phyloP scores from a whole-genome alignment of 2,113 vertebrate species.

The Axis porcinus region DNA sequence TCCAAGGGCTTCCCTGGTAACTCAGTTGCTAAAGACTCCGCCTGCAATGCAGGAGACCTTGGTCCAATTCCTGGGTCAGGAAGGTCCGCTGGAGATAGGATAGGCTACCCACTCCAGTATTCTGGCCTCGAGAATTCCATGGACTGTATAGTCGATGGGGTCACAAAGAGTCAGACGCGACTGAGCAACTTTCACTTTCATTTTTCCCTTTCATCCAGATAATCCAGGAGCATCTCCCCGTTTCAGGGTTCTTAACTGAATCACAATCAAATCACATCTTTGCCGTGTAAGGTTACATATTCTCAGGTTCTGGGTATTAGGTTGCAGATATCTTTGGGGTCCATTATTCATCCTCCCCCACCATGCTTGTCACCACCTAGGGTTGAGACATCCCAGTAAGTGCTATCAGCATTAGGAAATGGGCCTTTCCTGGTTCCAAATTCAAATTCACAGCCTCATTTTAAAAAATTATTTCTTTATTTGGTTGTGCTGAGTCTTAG shows the following conservation, averaged over 20 bases:
- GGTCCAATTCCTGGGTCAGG: background rate
- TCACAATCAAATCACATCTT: background rate
- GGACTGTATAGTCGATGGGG: background rate
- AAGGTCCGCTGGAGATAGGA: background rate
- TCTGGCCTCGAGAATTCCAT: background rate
- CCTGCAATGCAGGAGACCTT: background rate
- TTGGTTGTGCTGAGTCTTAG: background rate
- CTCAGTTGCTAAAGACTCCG: background rate
- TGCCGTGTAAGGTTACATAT: background rate
- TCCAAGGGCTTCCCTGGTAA: background rate
- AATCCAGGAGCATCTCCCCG: rapidly evolving
- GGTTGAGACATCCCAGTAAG: background rate
- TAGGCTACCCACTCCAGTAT: background rate
- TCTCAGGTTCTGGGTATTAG: background rate
- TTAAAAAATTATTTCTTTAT: background rate
- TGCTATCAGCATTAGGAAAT: background rate
- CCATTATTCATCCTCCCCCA: too few species aligned
- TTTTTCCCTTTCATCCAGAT: background rate
- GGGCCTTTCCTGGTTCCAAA: rapidly evolving
- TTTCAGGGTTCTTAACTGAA: too few species aligned
- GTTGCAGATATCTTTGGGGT: background rate
- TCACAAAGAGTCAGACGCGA: background rate
- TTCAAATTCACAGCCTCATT: background rate
- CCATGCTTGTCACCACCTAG: background rate
- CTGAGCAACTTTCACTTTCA: background rate